Percentiles rank a stretch among this genome's conserved stretches.
Conservation (phyloP, 2,797 vertebrate species). For the Geotrypetes seraphini region DNA sequence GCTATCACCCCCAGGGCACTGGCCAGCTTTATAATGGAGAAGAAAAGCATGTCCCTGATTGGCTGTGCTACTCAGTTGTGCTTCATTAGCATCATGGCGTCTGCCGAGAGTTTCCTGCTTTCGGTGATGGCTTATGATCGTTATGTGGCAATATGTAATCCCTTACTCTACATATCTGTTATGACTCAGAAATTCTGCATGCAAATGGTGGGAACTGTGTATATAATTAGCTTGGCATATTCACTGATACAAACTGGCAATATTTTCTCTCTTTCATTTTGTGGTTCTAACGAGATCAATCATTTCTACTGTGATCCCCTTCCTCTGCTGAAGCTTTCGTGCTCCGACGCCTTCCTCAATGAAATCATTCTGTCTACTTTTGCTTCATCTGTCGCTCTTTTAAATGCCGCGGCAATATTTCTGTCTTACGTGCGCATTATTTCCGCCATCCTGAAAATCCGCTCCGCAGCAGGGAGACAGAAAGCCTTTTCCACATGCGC, state of each 20-base stretch:
- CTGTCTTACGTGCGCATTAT: conserved; percentile 37
- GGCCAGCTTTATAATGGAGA: background rate
- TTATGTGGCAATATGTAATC: background rate
- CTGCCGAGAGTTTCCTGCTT: conserved; percentile 1
- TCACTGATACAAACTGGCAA: no score
- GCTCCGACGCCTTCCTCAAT: conserved; percentile 22
- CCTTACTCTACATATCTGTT: background rate
- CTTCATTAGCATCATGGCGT: conserved; percentile 3
- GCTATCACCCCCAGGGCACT: conserved; percentile 4
- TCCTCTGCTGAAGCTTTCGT: conserved; percentile 32
- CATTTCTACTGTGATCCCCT: conserved; percentile 48
- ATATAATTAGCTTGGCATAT: no score
- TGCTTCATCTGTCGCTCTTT: conserved; percentile 6
- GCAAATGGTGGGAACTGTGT: background rate
- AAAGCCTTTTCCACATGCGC: conserved; percentile 43
- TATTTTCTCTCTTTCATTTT: no score
- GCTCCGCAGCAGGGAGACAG: conserved; percentile 20
- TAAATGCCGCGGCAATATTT: conserved; percentile 14
- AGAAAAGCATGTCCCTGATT: background rate
- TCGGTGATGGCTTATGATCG: conserved; percentile 3
- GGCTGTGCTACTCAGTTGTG: background rate
- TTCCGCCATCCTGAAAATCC: conserved; percentile 21
- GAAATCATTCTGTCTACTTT: conserved; percentile 23
- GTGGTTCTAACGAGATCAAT: conserved; percentile 19
- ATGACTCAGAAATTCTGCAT: background rate